Evolutionary conservation across 2,113 vertebrate genomes (phyloP).

Genomic region (Anoplopoma fimbria): DNA sequence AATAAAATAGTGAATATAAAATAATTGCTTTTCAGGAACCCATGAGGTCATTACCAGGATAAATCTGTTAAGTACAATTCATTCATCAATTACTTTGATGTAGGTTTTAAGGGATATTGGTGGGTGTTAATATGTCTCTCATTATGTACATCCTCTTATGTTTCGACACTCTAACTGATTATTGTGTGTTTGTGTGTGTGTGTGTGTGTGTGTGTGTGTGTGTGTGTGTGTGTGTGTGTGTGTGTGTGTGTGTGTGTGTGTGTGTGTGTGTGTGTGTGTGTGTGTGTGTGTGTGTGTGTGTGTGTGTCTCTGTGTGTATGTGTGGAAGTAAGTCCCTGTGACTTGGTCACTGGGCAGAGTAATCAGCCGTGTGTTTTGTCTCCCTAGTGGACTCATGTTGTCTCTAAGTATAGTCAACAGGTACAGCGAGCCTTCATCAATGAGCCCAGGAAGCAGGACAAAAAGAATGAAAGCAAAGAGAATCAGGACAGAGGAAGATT

Average conservation of each 20-base stretch:
- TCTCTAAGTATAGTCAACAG: conserved; percentile 4
- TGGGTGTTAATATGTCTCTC: neutral
- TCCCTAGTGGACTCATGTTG: neutral
- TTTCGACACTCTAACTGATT: neutral
- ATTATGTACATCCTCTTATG: neutral
- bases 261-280: neutral
- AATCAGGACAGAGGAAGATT: neutral
- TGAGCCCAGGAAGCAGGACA: neutral
- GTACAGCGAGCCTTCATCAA: neutral
- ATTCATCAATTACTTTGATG: too few species aligned
- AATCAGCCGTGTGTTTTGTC: conserved; percentile 3
- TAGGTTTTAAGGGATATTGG: neutral
- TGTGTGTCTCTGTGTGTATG: neutral
- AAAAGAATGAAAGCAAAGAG: neutral
- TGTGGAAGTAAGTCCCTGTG: neutral
- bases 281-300: neutral
- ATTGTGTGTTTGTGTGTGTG: neutral
- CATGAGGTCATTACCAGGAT: too few species aligned
- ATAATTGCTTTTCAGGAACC: neutral
- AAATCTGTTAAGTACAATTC: too few species aligned
- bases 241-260: neutral
- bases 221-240: neutral
- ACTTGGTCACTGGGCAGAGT: neutral
- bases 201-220: neutral
- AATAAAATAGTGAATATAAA: too few species aligned